phyloP scores from a whole-genome alignment of 2,113 vertebrate genomes.

The Zeus faber region DNA sequence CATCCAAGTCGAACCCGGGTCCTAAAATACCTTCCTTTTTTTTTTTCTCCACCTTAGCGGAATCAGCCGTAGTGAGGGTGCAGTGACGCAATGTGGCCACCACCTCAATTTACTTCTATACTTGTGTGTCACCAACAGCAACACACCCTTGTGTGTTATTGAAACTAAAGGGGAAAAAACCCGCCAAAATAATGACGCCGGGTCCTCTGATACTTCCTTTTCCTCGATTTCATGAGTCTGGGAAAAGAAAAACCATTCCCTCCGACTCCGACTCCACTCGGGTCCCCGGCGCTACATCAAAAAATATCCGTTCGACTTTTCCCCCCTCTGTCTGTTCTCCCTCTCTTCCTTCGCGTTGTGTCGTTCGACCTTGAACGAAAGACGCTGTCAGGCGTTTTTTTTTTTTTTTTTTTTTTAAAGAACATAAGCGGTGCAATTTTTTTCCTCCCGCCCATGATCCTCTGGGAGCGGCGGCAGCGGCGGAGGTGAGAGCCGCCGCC shows the following conservation, averaged over 20 bases:
- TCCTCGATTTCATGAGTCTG: constrained; percentile 18
- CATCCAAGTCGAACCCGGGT: too few species aligned
- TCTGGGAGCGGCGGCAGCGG: constrained; percentile 70
- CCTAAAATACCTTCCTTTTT: too few species aligned
- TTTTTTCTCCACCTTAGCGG: too few species aligned
- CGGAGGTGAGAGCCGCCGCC: constrained; percentile 76
- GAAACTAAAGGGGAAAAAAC: too few species aligned
- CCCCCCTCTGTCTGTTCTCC: constrained; percentile 34
- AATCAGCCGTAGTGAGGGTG: too few species aligned
- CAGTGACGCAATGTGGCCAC: too few species aligned
- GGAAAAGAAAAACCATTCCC: constrained; percentile 45
- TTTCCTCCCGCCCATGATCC: constrained; percentile 74
- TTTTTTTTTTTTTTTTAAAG: too few species aligned
- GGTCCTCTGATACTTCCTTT: constrained; percentile 25
- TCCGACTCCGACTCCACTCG: constrained; percentile 30
- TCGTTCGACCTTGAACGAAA: constrained; percentile 80
- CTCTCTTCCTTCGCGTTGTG: constrained; percentile 50
- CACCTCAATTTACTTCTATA: too few species aligned
- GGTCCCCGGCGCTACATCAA: constrained; percentile 48
- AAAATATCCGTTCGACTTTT: constrained; percentile 61
- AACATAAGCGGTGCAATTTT: constrained; percentile 77
- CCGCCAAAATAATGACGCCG: constrained; percentile 30
- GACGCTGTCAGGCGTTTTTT: constrained; percentile 74
- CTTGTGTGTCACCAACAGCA: too few species aligned
- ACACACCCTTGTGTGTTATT: constrained; percentile 33